Evolutionary conservation across 2,888 invertebrate genomes (phyloP).

Genomic region (Saturnia japonica): DNA sequence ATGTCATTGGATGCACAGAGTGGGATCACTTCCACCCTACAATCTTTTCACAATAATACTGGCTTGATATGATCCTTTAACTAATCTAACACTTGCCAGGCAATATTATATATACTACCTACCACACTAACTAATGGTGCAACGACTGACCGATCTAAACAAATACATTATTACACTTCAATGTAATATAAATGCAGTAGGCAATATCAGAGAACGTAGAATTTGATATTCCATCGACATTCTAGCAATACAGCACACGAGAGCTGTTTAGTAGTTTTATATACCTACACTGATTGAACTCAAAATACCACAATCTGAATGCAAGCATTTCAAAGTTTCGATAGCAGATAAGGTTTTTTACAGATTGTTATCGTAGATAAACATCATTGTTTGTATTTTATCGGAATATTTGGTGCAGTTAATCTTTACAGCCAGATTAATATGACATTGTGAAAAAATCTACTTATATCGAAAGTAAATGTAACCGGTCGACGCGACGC

Average conservation of each 20-base stretch:
- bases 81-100: too few relatives aligned
- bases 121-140: too few relatives aligned
- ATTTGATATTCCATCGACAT: background rate
- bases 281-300: background rate
- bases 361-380: conserved; percentile 6
- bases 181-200: background rate
- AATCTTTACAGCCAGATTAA: background rate
- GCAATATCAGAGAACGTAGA: background rate
- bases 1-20: too few relatives aligned
- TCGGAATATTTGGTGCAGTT: background rate
- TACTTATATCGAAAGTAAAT: background rate
- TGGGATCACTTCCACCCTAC: too few relatives aligned
- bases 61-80: too few relatives aligned
- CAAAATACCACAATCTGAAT: background rate
- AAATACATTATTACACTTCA: background rate
- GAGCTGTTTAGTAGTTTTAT: background rate
- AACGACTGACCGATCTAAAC: too few relatives aligned
- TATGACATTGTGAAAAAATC: background rate
- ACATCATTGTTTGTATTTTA: background rate
- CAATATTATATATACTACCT: too few relatives aligned
- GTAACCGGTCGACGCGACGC: background rate
- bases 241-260: background rate
- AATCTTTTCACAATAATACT: too few relatives aligned
- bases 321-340: background rate
- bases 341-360: background rate